Evolutionary conservation across 2,888 invertebrate species (phyloP).

Genomic region (Chironomus tentans): DNA sequence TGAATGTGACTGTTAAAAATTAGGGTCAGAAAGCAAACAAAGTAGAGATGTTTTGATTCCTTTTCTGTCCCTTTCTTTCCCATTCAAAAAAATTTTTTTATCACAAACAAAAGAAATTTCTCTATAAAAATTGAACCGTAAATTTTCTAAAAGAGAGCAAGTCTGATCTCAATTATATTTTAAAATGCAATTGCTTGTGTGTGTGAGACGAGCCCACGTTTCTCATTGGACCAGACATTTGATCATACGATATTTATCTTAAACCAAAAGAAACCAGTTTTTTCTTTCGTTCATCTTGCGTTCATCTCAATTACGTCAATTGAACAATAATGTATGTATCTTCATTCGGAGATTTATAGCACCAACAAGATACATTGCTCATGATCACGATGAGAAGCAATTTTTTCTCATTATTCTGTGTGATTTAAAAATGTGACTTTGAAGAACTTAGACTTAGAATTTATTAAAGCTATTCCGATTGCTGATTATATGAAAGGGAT

Average conservation of each 20-base stretch:
- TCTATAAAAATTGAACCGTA: too few species aligned
- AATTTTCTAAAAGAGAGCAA: too few species aligned
- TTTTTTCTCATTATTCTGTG: too few species aligned
- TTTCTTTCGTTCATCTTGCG: too few species aligned
- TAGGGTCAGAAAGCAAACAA: neutral
- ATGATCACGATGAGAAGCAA: too few species aligned
- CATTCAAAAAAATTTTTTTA: too few species aligned
- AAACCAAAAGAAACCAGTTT: neutral
- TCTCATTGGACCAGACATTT: neutral
- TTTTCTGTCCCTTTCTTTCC: too few species aligned
- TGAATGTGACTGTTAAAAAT: neutral
- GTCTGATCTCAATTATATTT: neutral
- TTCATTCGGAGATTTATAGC: neutral
- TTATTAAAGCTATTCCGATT: too few species aligned
- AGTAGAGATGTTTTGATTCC: neutral
- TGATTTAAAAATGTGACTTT: too few species aligned
- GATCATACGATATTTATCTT: conserved; percentile 13
- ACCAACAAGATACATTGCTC: neutral
- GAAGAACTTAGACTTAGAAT: too few species aligned
- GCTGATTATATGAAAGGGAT: too few species aligned
- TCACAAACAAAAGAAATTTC: too few species aligned
- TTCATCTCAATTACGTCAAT: conserved; percentile 14
- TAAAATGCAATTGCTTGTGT: neutral
- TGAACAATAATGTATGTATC: neutral
- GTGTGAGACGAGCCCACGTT: conserved; percentile 20